Base-by-base conservation (phyloP, 35 echinoderm and acorn worm genomes). In the Ophioderma brevispina region DNA sequence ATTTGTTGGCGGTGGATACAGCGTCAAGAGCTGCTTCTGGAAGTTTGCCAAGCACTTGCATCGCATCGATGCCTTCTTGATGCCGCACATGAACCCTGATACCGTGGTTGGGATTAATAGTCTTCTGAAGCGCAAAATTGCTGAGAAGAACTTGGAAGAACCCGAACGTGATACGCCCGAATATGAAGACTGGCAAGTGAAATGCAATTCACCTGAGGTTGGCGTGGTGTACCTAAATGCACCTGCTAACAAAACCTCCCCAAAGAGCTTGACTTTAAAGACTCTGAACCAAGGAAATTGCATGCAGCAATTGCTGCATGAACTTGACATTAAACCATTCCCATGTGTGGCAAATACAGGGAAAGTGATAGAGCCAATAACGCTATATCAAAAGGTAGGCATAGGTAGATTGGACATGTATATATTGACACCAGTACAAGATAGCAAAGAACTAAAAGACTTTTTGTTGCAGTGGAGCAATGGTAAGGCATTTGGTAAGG, bases 11-110 rank as follows among this genome's bases (percentile, higher is more conserved):
- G 97, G 97, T 52, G 97, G 97, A 39, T 99, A 99, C 70, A 82
- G 86, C 39, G 55, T 80, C 31, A 95, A 99, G 91, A 93, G 94
- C 36, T 95, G 93, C 88, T 99, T 99, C 76, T 99, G 97, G 97
- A 99, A 99, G 63, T 99, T 99, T 93, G 97, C 97, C 30, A 99
- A 99, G 81, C 97, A 99, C 40, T 63, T 99, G 49, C 91, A 95
- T 46, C 41, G 97, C 82, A 85, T 99, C 25, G 97, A 99, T 95
- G 97, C 97, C 37, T 85, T 99, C 35, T 84, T 99, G 33, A 75
- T 92, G 70, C 97, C 93, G 10, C 90, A 93, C 40, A 87, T 95
- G 87, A 82, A 90, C 63, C 97, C 97, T 10, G 94, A 99, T 70
- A 89, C 90, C 25, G 82, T 99, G 15, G 79, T 91, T 28, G 97